These are phyloP conservation scores for Sander vitreus DNA, from an alignment of 2,113 vertebrate species.

Conservation along the genomic window DNA sequence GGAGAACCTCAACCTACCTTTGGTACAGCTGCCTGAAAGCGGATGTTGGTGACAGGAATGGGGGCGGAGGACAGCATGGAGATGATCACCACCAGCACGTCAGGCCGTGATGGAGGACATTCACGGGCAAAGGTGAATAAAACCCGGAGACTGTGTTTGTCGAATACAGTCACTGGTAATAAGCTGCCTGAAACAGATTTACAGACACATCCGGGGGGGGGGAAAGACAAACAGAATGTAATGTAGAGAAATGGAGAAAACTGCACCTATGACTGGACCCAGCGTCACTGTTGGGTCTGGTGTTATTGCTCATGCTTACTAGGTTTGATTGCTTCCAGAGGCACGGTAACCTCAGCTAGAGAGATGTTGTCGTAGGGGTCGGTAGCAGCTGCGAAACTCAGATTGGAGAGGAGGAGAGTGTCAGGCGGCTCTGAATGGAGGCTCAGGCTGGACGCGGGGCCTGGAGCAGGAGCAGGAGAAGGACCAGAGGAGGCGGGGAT, in stretches of 20 bases:
- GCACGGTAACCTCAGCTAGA: slow-evolving; percentile 89
- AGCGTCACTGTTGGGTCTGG: neutral
- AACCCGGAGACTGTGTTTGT: slow-evolving; percentile 94
- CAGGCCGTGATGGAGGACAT: slow-evolving; percentile 88
- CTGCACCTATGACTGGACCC: fast-evolving
- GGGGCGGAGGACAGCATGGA: slow-evolving; percentile 97
- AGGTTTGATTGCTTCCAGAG: slow-evolving; percentile 96
- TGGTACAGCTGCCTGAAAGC: slow-evolving; percentile 95
- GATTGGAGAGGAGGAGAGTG: slow-evolving; percentile 67
- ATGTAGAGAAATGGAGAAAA: neutral
- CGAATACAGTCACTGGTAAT: slow-evolving; percentile 94
- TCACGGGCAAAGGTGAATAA: slow-evolving; percentile 96
- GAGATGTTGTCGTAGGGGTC: slow-evolving; percentile 83
- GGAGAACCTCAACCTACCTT: slow-evolving; percentile 56
- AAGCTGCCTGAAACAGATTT: slow-evolving; percentile 87
- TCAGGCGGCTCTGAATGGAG: slow-evolving; percentile 73
- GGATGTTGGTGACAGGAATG: slow-evolving; percentile 90
- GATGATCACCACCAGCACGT: slow-evolving; percentile 96
- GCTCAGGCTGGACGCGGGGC: slow-evolving; percentile 19
- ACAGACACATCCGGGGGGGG: neutral
- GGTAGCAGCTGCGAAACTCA: slow-evolving; percentile 64
- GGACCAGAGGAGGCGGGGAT: slow-evolving; percentile 14
- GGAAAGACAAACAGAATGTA: neutral
- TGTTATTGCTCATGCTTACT: slow-evolving; percentile 84
- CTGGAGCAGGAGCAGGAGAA: neutral